Percentiles rank a stretch among this genome's conserved stretches.
phyloP scores from a whole-genome alignment of 1,140 invertebrate species.

The Drosophila sp. region DNA sequence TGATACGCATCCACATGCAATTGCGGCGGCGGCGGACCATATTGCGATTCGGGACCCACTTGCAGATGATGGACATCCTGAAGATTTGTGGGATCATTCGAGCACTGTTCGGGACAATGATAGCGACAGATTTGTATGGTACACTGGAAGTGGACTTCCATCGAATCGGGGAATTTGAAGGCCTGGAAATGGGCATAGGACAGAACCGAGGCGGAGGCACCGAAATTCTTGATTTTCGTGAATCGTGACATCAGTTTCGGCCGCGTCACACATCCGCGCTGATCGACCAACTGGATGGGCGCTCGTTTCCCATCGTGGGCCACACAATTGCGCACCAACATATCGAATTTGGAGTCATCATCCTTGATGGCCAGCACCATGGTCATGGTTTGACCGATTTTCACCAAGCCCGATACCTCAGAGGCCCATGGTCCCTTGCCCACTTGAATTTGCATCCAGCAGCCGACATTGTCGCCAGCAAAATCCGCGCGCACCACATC shows the following conservation, averaged over 20 bases:
- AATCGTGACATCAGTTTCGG: conserved; percentile 97
- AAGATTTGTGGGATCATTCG: conserved; percentile 84
- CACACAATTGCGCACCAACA: conserved; percentile 96
- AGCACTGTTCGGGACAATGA: conserved; percentile 95
- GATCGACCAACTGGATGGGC: conserved; percentile 97
- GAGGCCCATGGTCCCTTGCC: conserved; percentile 98
- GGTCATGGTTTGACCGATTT: conserved; percentile 98
- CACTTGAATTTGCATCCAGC: conserved; percentile 97
- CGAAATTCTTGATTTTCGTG: conserved; percentile 97
- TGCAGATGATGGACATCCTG: conserved; percentile 84
- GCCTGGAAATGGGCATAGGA: conserved; percentile 97
- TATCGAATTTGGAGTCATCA: conserved; percentile 97
- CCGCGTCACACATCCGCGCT: conserved; percentile 94
- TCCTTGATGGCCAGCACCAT: conserved; percentile 98
- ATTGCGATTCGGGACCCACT: conserved; percentile 86
- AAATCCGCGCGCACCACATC: conserved; percentile 97
- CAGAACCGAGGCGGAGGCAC: conserved; percentile 94
- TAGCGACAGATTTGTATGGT: conserved; percentile 97
- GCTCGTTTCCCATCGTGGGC: conserved; percentile 96
- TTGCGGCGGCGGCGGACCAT: conserved; percentile 87
- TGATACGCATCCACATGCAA: conserved; percentile 85
- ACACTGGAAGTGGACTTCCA: conserved; percentile 98
- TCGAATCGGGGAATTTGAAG: conserved; percentile 97
- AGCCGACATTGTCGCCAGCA: conserved; percentile 97
- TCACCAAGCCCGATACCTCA: conserved; percentile 96